A percentile compares a stretch with the other conserved stretches of the same genome.
Conservation (phyloP, 1,140 invertebrate genomes). For the Cydia fagiglandana region DNA sequence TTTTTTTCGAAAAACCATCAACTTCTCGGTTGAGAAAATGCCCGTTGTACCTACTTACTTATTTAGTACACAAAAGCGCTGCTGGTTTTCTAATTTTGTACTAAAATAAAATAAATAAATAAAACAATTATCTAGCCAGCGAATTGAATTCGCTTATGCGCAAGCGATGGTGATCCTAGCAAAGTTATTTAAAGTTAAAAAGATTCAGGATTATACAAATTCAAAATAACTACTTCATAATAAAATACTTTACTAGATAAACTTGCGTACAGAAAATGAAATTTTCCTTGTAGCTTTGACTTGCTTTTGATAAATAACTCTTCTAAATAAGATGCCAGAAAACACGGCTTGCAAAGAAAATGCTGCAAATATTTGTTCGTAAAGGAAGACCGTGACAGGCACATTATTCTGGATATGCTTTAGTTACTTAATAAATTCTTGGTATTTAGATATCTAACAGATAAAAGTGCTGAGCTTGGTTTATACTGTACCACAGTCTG, state of each 20-base stretch:
- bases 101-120: too few species aligned
- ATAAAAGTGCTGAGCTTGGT: neutral
- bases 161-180: too few species aligned
- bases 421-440: conserved; percentile 10
- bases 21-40: too few species aligned
- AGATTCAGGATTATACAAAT: neutral
- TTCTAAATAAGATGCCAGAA: conserved; percentile 30
- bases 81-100: too few species aligned
- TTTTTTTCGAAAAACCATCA: too few species aligned
- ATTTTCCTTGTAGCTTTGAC: conserved; percentile 20
- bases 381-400: neutral
- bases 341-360: conserved; percentile 25
- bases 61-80: too few species aligned
- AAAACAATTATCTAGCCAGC: too few species aligned
- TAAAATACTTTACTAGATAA: neutral
- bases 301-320: conserved; percentile 30
- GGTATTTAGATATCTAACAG: neutral
- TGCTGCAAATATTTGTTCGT: conserved; percentile 22
- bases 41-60: too few species aligned
- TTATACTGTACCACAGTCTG: neutral
- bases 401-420: conserved; percentile 13
- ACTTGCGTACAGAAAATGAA: neutral
- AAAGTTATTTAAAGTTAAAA: too few species aligned
- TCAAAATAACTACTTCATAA: neutral
- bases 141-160: too few species aligned